Conservation (phyloP, 2,797 vertebrate species). For the Neosalanx taihuensis region DNA sequence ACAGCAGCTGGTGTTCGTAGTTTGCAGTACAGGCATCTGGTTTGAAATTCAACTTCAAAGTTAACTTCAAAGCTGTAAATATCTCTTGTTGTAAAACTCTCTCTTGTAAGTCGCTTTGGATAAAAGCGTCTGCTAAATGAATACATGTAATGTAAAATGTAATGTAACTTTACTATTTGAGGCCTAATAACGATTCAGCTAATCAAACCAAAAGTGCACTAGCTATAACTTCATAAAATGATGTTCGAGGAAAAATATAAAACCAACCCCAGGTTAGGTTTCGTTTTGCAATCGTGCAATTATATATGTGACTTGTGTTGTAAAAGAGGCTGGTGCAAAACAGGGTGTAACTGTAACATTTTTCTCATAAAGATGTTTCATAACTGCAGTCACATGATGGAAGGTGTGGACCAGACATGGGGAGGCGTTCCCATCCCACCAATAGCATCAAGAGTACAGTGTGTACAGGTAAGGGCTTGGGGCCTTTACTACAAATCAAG, state of each 20-base stretch:
- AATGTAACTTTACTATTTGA: too few relatives aligned
- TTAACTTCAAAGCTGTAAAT: too few relatives aligned
- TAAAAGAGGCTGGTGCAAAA: slow-evolving; percentile 4
- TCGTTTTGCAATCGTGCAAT: not conserved
- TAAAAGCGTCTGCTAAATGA: too few relatives aligned
- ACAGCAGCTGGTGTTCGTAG: too few relatives aligned
- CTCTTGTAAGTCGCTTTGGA: too few relatives aligned
- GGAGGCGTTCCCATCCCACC: slow-evolving; percentile 42
- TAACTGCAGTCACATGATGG: slow-evolving; percentile 50
- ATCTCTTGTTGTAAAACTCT: too few relatives aligned
- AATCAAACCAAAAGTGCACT: not conserved
- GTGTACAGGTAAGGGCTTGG: slow-evolving; percentile 40
- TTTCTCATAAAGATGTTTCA: not conserved
- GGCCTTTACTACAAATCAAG: too few relatives aligned
- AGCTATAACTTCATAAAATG: not conserved
- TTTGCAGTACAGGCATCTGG: too few relatives aligned
- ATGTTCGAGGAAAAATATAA: not conserved
- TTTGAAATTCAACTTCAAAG: too few relatives aligned
- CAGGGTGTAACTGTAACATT: too few relatives aligned
- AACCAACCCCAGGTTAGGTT: not conserved
- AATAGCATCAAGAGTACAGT: slow-evolving; percentile 39
- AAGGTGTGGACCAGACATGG: slow-evolving; percentile 5
- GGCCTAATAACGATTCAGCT: too few relatives aligned
- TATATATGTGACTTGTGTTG: slow-evolving; percentile 11
- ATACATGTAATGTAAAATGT: too few relatives aligned